These are phyloP conservation scores for Actinostola sp. DNA, from an alignment of 92 coral and sea anemone genomes.

Conservation along the genomic window DNA sequence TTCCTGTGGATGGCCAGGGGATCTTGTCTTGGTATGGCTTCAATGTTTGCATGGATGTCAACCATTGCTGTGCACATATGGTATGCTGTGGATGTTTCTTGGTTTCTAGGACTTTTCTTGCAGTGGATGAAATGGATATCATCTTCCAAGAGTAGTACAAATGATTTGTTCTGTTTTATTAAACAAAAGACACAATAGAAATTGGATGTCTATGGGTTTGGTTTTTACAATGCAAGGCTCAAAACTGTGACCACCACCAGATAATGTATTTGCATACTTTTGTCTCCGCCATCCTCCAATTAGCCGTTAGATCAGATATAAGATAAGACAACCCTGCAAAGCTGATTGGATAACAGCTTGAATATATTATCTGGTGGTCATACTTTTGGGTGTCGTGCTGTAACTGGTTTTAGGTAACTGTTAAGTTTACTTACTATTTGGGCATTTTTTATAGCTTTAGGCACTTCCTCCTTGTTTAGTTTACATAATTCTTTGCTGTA, in stretches of 20 bases:
- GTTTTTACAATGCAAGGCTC: no score
- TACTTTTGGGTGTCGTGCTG: no score
- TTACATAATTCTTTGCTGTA: conserved; percentile 1
- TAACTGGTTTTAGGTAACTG: no score
- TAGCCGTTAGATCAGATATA: background rate
- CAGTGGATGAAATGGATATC: conserved; percentile 36
- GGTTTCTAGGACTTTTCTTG: conserved; percentile 2
- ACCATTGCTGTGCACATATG: conserved; percentile 31
- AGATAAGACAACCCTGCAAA: background rate
- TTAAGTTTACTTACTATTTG: background rate
- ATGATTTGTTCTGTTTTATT: conserved; percentile 15
- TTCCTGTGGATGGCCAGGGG: conserved; percentile 20
- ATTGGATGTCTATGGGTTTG: background rate
- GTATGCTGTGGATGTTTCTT: conserved; percentile 6
- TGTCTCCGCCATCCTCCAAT: no score
- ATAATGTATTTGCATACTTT: background rate
- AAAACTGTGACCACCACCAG: no score
- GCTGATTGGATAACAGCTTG: background rate
- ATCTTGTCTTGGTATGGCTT: conserved; percentile 9
- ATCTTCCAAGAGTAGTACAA: conserved; percentile 19
- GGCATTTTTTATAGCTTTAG: background rate
- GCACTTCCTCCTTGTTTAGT: background rate
- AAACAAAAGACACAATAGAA: background rate
- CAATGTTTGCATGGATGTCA: background rate
- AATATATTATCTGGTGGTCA: background rate